Evolutionary conservation across 2,888 invertebrate species (phyloP), one percentile per base, ranked within the genome.

Genomic region (Spilosoma lubricipeda): DNA sequence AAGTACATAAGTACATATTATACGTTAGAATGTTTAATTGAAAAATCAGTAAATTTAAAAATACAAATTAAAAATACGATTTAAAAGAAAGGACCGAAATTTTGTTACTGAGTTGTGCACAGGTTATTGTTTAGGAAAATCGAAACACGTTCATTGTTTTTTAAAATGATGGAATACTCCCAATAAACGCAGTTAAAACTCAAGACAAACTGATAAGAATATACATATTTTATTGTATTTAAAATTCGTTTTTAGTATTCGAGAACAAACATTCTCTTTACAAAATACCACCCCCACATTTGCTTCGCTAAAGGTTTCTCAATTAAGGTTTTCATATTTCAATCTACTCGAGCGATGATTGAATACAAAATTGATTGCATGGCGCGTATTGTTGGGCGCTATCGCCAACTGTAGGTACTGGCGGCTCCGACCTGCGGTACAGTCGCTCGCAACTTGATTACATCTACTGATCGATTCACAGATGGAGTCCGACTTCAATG

Each of bases 281-380:
- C 7, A 63, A 63, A 63, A 48, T 13, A 48, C 9, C 48, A 23
- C 67, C 48, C 45, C 30, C 20, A 59, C n/a, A 71, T 45, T 76
- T 78, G 76, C 77, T 80, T 77, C 73, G 64, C 78, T 83, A 30
- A 59, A 13, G 59, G 77, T 77, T 81, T 86, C 78, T 79, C 80
- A 84, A 85, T 89, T 86, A 85, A 80, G 80, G 80, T 77, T 85
- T 83, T 82, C 82, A 83, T 86, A 84, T 84, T 85, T 84, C 80
- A 80, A 80, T 82, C 82, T 76, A 77, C 70, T 79, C 77, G 70
- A 78, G 80, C 85, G 83, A 84, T 90, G 91, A 92, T 92, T 92
- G 90, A 91, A 90, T 92, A 89, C 87, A 86, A 89, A 90, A 91
- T 91, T 91, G 91, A 93, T 92, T 92, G 90, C 90, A 85, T 83